Percentiles rank a stretch among this genome's conserved stretches.
Evolutionary conservation across 2,113 vertebrate species (phyloP).

Genomic region (Oxygymnocypris stewartii): DNA sequence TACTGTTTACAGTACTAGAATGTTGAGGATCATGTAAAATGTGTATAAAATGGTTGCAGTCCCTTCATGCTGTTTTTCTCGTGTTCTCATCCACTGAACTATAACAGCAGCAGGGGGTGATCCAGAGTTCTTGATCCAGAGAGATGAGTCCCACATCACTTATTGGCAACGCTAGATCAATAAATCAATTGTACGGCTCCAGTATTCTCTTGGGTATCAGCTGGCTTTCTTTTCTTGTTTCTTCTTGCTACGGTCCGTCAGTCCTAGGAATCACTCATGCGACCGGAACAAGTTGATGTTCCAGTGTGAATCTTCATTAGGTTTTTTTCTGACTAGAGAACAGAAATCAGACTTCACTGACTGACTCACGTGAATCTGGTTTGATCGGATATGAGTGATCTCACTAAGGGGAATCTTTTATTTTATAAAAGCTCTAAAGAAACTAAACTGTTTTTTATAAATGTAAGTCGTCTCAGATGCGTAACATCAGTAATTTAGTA

Average conservation of each 20-base stretch:
- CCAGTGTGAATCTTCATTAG: conserved; percentile 76
- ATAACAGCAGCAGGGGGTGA: conserved; percentile 53
- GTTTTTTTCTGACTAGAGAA: conserved; percentile 72
- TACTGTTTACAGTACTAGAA: neutral
- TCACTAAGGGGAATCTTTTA: neutral
- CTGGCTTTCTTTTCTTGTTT: conserved; percentile 58
- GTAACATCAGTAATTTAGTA: conserved; percentile 13
- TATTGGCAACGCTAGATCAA: conserved; percentile 70
- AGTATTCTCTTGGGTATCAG: conserved; percentile 64
- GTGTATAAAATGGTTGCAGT: neutral
- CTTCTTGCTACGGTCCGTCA: conserved; percentile 60
- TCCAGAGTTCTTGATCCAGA: conserved; percentile 47
- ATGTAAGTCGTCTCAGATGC: neutral
- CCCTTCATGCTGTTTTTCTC: conserved; percentile 27
- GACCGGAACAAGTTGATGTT: conserved; percentile 65
- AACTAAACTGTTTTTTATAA: neutral
- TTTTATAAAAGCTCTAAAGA: neutral
- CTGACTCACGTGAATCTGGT: conserved; percentile 58
- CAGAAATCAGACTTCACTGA: conserved; percentile 62
- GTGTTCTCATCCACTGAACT: conserved; percentile 43
- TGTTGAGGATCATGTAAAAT: neutral
- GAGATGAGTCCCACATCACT: conserved; percentile 67
- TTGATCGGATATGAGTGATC: conserved; percentile 30
- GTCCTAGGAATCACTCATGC: conserved; percentile 71
- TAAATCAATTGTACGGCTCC: conserved; percentile 71